Percentiles rank a stretch among this genome's conserved stretches.
Conservation (phyloP, 2,797 vertebrate genomes). For the Pterois miles region DNA sequence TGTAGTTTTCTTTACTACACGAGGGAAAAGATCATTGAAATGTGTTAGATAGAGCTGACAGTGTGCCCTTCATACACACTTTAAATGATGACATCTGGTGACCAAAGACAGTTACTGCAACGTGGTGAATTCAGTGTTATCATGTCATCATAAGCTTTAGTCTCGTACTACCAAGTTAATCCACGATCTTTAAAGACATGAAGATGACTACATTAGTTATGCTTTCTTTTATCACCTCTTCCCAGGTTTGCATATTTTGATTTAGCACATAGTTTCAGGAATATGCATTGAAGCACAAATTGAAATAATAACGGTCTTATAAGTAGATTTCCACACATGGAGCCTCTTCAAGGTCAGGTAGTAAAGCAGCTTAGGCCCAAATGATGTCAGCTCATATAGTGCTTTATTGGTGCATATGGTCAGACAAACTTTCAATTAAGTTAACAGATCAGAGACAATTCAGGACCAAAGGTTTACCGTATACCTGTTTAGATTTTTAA, state of each 20-base stretch:
- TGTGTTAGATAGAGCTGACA: not conserved
- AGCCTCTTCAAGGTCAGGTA: not conserved
- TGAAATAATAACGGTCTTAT: not conserved
- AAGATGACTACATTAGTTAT: not conserved
- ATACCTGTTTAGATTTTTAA: not conserved
- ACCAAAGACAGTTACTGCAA: not conserved
- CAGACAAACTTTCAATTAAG: not conserved
- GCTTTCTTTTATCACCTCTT: not conserved
- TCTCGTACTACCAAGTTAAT: not conserved
- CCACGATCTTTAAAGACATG: not conserved
- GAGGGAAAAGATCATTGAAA: too few species aligned
- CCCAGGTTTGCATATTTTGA: not conserved
- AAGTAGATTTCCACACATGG: not conserved
- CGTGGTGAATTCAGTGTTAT: not conserved
- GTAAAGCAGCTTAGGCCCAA: not conserved
- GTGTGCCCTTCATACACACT: not conserved
- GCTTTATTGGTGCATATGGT: not conserved
- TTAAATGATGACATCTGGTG: conserved; percentile 20
- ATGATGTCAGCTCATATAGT: not conserved
- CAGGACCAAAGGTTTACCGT: too few species aligned
- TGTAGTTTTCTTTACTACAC: not conserved
- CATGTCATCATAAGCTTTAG: not conserved
- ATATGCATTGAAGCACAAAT: not conserved
- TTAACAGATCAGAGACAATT: not conserved
- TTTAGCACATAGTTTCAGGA: not conserved